Evolutionary conservation across 2,797 vertebrate species (phyloP).

Genomic region (Poeciliopsis paucimaculata): DNA sequence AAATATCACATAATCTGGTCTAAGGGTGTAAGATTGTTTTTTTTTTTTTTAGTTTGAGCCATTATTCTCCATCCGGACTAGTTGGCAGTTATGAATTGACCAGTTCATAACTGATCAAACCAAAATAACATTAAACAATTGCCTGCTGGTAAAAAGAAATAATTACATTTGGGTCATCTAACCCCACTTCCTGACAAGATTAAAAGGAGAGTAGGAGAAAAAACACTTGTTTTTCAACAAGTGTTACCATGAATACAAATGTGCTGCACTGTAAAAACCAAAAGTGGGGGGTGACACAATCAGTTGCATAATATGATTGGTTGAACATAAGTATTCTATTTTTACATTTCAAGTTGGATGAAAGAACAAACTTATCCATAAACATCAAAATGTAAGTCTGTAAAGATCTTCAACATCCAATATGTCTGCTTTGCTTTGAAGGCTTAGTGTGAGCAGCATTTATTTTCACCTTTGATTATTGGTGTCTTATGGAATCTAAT

Average conservation of each 20-base stretch:
- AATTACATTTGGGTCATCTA: background rate
- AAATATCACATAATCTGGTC: background rate
- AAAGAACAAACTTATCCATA: background rate
- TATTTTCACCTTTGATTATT: background rate
- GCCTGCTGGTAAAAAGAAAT: background rate
- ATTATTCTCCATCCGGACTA: background rate
- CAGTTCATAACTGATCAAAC: background rate
- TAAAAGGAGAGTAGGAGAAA: background rate
- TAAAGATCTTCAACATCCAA: background rate
- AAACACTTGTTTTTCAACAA: background rate
- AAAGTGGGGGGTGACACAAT: background rate
- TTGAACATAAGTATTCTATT: background rate
- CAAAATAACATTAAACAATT: background rate
- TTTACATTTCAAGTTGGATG: background rate
- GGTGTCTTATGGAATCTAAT: background rate
- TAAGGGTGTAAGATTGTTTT: background rate
- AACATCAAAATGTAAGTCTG: background rate
- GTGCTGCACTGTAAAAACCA: background rate
- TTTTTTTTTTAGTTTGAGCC: background rate
- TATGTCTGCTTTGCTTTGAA: background rate
- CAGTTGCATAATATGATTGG: background rate
- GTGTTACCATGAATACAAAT: background rate
- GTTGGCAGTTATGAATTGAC: background rate
- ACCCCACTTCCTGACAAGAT: background rate
- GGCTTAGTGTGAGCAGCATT: background rate